Evolutionary conservation across 92 coral and sea anemone genomes (phyloP), one percentile per base, ranked within the genome.

Genomic region (Pocillopora grandis): DNA sequence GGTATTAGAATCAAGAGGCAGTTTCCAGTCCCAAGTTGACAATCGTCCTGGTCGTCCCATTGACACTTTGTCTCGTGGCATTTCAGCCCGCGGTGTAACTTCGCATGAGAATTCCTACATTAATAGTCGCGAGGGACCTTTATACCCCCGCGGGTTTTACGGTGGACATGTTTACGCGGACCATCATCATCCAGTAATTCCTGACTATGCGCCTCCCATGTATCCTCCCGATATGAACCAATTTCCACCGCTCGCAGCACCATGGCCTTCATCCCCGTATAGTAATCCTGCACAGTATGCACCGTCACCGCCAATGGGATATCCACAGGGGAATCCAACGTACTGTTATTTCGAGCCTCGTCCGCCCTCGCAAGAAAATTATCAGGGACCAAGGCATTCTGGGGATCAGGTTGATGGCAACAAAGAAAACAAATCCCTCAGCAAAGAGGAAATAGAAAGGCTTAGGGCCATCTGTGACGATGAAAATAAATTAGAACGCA

Each of bases 331-430:
- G 72, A 77, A 81, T 9, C 61, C 60, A 59, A 65, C 72, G 14
- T 73, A 83, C 74, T 11, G 10, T 2, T 83, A 83, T 12, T 83
- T 37, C 42, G 86, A 83, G 52, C 86, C 86, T 17, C 72, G 64
- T 1, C 72, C 78, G 10, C 19, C 16, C 48, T 10, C 64, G 10
- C 55, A 74, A 23, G 62, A 37, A 48, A 82, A 82, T 42, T 72
- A 49, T 37, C 73, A 52, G 48, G 86, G 71, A 70, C 70, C 0
- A 75, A 17, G 49, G 70, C 71, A 19, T 2, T 55, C 33, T 8
- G 37, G 80, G 20, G 86, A 83, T 63, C 86, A 75, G 27, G 36
- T 64, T 16, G 86, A 83, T 52, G 68, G 86, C 74, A 74, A 17
- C 27, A 10, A 58, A 49, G 31, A 64, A 49, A 64, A 83, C 31